Evolutionary conservation across 2,797 vertebrate species (phyloP), one percentile per base, ranked within the genome.

Genomic region (Acrocephalus scirpaceus): DNA sequence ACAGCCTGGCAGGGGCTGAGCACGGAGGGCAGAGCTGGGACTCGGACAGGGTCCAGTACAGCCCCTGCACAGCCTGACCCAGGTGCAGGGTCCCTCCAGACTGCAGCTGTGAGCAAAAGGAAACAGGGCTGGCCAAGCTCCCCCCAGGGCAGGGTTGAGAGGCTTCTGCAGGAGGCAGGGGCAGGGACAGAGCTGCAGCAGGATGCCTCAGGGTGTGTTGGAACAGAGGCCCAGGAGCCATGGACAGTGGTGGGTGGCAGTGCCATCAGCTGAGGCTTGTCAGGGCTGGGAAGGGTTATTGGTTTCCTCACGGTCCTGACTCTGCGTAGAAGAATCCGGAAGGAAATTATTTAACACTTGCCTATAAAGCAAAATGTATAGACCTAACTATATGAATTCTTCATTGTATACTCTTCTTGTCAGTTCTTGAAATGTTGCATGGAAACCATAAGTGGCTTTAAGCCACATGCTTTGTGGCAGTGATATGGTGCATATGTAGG

Each of bases 1-100:
- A 19, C 19, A 61, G 18, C 25, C 53, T 5, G 38, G 29, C 20
- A 26, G 40, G 17, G 26, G 5, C 62, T 62, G 71, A n/a, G 42
- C 26, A 15, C 0, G 0, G 15, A 1, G 10, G 5, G 10, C 32
- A 56, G 66, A 54, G 34, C 29, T 1, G 1, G 36, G n/a, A 5
- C 29, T 29, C 30, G 36, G n/a, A 25, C n/a, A 16, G 56, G 22
- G n/a, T 16, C 56, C 56, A 36, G 56, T 22, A 25, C n/a, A 50
- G 48, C 22, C 11, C 6, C 40, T 6, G 3, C 18, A 21, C 14
- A 10, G 19, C 27, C 69, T 18, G 51, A 36, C 13, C 7, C 32
- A 7, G 22, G 10, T 6, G 45, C 38, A 11, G 36, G 22, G 7
- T 15, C 8, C 10, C 13, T 61, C 13, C 27, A 21, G 25, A 3